phyloP scores from a whole-genome alignment of 2,113 vertebrate genomes.

The Leucopsar rothschildi region DNA sequence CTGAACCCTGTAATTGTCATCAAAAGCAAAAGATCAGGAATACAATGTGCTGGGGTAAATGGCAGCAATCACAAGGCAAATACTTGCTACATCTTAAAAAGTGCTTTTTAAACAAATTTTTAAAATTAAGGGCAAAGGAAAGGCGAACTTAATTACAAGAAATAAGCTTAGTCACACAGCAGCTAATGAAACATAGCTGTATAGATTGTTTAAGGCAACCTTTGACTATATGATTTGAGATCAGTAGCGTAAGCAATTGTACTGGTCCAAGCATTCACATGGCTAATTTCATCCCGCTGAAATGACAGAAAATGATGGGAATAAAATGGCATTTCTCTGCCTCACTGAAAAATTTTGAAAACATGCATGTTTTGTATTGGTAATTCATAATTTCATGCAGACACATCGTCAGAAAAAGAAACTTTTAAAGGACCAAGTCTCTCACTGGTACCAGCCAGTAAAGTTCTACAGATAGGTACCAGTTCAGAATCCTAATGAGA shows the following conservation, averaged over 20 bases:
- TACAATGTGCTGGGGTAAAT: background rate
- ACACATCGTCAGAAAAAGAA: background rate
- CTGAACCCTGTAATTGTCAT: constrained; percentile 4
- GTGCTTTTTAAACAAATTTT: background rate
- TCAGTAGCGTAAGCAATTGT: background rate
- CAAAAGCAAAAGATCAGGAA: background rate
- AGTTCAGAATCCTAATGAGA: background rate
- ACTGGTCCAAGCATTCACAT: background rate
- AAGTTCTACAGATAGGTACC: background rate
- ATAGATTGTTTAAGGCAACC: background rate
- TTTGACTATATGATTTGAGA: background rate
- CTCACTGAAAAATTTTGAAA: background rate
- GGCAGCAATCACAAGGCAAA: background rate
- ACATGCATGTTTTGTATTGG: background rate
- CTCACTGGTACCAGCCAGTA: background rate
- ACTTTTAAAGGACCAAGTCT: background rate
- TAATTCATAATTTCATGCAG: background rate
- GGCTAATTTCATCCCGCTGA: background rate
- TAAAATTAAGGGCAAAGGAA: background rate
- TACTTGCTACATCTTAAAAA: background rate
- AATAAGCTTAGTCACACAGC: background rate
- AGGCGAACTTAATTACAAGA: background rate
- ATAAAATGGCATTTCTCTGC: background rate
- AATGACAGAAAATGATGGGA: background rate
- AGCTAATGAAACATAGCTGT: background rate